These are phyloP conservation scores for Lophotis ruficrista DNA, from an alignment of 2,113 vertebrate genomes.

Conservation along the genomic window DNA sequence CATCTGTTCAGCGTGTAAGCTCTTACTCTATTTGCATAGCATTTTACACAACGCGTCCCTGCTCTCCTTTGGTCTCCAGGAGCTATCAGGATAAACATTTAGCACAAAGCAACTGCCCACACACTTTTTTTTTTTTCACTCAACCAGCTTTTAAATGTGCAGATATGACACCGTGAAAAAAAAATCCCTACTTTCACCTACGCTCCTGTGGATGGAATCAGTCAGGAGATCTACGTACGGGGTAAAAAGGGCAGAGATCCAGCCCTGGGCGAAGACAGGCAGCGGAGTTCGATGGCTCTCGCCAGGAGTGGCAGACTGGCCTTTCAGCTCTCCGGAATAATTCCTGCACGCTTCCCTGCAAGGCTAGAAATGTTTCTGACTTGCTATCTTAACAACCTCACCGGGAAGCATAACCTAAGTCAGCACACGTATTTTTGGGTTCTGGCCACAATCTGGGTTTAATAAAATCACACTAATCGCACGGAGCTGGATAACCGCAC, in stretches of 20 bases:
- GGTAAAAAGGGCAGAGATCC: not conserved
- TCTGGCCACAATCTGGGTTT: slow-evolving; percentile 45
- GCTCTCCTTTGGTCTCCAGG: not conserved
- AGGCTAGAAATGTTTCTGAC: slow-evolving; percentile 6
- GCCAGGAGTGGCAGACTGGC: rapidly evolving
- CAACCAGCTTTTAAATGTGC: not conserved
- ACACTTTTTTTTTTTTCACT: not conserved
- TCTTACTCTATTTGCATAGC: not conserved
- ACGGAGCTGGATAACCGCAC: slow-evolving; percentile 28
- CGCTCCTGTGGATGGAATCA: rapidly evolving
- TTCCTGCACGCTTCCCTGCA: slow-evolving; percentile 9
- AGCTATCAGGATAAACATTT: not conserved
- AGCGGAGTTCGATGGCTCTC: not conserved
- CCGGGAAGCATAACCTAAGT: slow-evolving; percentile 31
- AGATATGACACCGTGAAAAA: not conserved
- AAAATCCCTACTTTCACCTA: rapidly evolving
- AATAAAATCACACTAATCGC: slow-evolving; percentile 58
- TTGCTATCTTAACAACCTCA: slow-evolving; percentile 51
- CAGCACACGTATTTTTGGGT: slow-evolving; percentile 32
- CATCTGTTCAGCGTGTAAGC: not conserved
- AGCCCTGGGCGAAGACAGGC: not conserved
- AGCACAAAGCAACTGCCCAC: not conserved
- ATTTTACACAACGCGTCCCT: not conserved
- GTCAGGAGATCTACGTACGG: not conserved
- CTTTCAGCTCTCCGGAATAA: not conserved